A percentile compares a stretch with the other conserved stretches of the same genome.
Evolutionary conservation across 2,888 invertebrate genomes (phyloP).

Genomic region (Pyrrhia umbra): DNA sequence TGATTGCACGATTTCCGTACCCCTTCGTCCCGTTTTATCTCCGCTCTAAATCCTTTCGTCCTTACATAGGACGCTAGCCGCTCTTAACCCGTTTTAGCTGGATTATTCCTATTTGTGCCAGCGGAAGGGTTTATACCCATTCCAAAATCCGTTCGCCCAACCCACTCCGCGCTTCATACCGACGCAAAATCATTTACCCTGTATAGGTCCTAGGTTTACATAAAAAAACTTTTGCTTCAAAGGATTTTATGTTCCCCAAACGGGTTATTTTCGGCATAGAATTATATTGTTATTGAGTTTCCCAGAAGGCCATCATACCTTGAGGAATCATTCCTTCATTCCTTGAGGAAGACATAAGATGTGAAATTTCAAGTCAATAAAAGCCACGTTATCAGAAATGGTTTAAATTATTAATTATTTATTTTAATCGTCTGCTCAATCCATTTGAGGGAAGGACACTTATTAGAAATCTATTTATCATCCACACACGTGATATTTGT

Average conservation of each 20-base stretch:
- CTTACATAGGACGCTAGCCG: constrained; percentile 45
- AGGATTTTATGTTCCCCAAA: constrained; percentile 26
- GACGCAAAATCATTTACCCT: constrained; percentile 44
- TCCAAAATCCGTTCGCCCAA: constrained; percentile 47
- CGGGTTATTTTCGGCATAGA: constrained; percentile 12
- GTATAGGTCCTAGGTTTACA: constrained; percentile 2
- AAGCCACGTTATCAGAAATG: no score
- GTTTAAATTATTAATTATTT: no score
- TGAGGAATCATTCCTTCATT: no score
- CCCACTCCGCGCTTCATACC: constrained; percentile 30
- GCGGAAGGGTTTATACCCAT: constrained; percentile 53
- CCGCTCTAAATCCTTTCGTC: constrained; percentile 62
- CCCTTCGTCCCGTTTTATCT: constrained; percentile 63
- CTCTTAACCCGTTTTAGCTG: constrained; percentile 53
- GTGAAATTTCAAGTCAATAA: no score
- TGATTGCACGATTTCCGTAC: constrained; percentile 73
- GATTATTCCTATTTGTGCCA: constrained; percentile 60
- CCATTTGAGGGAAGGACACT: not conserved
- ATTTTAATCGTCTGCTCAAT: no score
- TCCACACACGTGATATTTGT: constrained; percentile 59
- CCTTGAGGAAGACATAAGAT: no score
- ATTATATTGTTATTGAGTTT: constrained; percentile 44
- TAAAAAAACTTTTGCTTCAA: constrained; percentile 25
- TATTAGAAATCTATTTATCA: constrained; percentile 10
- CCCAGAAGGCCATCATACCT: constrained; percentile 50